Conservation (phyloP, 2,888 invertebrate species). For the Agriopis aurantiaria region DNA sequence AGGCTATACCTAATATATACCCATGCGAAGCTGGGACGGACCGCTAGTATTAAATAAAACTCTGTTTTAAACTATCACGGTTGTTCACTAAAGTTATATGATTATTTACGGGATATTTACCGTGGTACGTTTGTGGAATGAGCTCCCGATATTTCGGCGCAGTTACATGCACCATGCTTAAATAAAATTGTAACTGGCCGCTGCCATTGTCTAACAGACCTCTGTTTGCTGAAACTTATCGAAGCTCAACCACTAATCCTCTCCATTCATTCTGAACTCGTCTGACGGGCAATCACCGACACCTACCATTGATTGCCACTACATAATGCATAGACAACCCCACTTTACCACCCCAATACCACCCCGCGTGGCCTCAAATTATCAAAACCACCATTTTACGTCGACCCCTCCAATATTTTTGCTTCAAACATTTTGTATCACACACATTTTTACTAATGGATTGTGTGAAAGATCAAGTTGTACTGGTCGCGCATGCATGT, state of each 20-base stretch:
- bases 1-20: no score
- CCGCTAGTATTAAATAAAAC: no score
- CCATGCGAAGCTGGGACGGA: no score
- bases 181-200: no score
- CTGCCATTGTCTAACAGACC: no score
- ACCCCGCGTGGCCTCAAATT: slow-evolving; percentile 64
- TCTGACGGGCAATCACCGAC: slow-evolving; percentile 73
- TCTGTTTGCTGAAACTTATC: no score
- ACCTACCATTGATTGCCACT: slow-evolving; percentile 83
- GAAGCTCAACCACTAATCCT: slow-evolving; percentile 30
- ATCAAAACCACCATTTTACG: slow-evolving; percentile 55
- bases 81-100: no score
- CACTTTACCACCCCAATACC: slow-evolving; percentile 48
- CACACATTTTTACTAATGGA: slow-evolving; percentile 6
- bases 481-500: slow-evolving; percentile 63
- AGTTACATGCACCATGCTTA: no score
- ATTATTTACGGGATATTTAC: no score
- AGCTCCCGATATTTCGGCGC: no score
- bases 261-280: slow-evolving; percentile 54
- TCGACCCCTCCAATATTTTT: slow-evolving; percentile 45
- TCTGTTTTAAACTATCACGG: no score
- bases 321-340: slow-evolving; percentile 80
- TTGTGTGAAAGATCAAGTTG: slow-evolving; percentile 48
- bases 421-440: slow-evolving; percentile 1
- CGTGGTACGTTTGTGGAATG: no score